Evolutionary conservation across 2,797 vertebrate genomes (phyloP), one percentile per base, ranked within the genome.

Genomic region (Myotis pilosus): DNA sequence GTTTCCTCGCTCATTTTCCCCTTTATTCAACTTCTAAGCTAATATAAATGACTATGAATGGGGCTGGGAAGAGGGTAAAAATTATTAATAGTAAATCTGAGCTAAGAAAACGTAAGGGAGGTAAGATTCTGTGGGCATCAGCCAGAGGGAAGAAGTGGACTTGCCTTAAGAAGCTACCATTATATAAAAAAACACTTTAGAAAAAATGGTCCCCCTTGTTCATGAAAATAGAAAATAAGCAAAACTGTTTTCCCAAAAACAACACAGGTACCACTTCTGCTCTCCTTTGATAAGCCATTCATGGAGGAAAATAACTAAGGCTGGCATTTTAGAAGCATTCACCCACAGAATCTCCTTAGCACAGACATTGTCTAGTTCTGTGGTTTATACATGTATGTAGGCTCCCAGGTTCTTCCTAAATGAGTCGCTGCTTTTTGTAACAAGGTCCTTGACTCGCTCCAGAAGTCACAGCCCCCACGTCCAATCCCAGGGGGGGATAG

Each of bases 1-100:
- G 60, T 84, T 91, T 94, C 89, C 94, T 87, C 90, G 30, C 47
- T 94, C 72, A 86, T 90, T 90, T 81, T 68, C 1, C 84, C 69
- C 68, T 93, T 96, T 86, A 69, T 93, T 94, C 74, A 62, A 81
- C 47, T 95, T 95, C 92, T 75, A 95, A 89, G 30, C 33, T 36
- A 53, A 91, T 92, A 76, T 9, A 92, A 91, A 91, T 91, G 69
- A 91, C 23, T 44, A 81, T 6, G 36, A 11, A 93, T 17, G 19
- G 22, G 15, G 10, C 62, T 69, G 11, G 33, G 51, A 79, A 94
- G 0, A 33, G 55, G 33, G 62, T 4, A n/a, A 87, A 55, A 90
- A 64, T 87, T 87, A 90, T 84, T 89, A 93, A 90, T 8, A 66
- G 36, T 66, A 68, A 93, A 87, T 83, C 22, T 85, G 51, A 92